A percentile compares a stretch with the other conserved stretches of the same genome.
These are phyloP conservation scores for Ictalurus furcatus DNA, from an alignment of 2,113 vertebrate genomes.

Conservation along the genomic window DNA sequence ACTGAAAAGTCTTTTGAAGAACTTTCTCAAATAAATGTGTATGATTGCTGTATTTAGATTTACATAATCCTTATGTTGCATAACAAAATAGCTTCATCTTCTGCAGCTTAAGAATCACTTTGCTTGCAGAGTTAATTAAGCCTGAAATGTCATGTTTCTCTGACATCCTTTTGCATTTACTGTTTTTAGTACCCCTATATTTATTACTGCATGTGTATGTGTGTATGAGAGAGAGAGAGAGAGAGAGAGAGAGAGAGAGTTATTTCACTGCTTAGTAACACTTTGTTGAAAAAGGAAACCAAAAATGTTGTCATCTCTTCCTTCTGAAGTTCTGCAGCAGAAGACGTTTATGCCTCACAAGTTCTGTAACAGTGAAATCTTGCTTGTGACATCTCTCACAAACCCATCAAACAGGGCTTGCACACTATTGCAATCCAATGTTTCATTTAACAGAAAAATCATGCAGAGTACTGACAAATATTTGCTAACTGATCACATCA, in stretches of 20 bases:
- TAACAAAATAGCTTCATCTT: not conserved
- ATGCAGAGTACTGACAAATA: not conserved
- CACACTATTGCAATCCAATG: not conserved
- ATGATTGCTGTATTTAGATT: not conserved
- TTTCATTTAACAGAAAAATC: not conserved
- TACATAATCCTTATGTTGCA: not conserved
- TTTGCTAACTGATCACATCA: conserved; percentile 1
- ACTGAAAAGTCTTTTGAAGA: not conserved
- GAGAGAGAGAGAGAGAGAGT: not conserved
- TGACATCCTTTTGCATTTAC: not conserved
- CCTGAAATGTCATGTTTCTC: not conserved
- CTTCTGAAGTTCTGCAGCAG: not conserved
- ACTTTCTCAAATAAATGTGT: not conserved
- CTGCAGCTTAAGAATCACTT: not conserved
- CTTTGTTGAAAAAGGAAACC: not conserved
- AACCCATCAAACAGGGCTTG: not conserved
- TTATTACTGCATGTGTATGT: not conserved
- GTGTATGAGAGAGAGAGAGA: not conserved
- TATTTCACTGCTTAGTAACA: not conserved
- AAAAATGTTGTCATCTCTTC: not conserved
- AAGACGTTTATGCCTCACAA: not conserved
- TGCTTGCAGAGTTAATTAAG: not conserved
- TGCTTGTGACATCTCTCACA: conserved; percentile 13
- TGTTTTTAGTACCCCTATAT: not conserved
- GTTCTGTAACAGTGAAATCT: not conserved